phyloP scores from a whole-genome alignment of 2,113 vertebrate genomes.

The Corythornis vintsioides region DNA sequence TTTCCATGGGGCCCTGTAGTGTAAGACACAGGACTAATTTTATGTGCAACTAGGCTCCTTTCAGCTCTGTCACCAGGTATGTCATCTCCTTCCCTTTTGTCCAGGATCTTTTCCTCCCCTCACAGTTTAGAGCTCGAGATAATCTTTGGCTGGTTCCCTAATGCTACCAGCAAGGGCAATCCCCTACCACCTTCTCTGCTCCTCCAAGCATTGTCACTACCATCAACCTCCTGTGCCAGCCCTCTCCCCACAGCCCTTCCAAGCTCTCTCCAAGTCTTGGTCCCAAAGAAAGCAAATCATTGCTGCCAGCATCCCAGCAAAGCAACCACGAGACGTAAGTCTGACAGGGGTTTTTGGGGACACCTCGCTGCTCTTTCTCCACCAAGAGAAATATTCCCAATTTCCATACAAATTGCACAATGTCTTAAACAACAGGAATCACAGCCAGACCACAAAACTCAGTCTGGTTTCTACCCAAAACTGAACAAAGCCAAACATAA shows the following conservation, averaged over 20 bases:
- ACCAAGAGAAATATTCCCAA: background rate
- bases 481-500: background rate
- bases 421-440: background rate
- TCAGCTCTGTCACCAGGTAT: background rate
- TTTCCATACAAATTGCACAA: background rate
- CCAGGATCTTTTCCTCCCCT: background rate
- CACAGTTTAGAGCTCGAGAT: background rate
- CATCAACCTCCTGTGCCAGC: background rate
- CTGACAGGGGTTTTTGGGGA: background rate
- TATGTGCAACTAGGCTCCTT: conserved; percentile 9
- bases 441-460: background rate
- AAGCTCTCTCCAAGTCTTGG: background rate
- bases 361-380: background rate
- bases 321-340: accelerated
- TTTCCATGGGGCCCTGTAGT: conserved; percentile 32
- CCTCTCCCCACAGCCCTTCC: background rate
- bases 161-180: background rate
- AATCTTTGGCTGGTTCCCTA: background rate
- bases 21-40: background rate
- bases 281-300: background rate
- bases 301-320: background rate
- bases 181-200: background rate
- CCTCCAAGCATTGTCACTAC: background rate
- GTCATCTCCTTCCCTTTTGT: background rate
- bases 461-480: background rate